Conservation (phyloP, 2,113 vertebrate genomes). For the Oriolus oriolus region DNA sequence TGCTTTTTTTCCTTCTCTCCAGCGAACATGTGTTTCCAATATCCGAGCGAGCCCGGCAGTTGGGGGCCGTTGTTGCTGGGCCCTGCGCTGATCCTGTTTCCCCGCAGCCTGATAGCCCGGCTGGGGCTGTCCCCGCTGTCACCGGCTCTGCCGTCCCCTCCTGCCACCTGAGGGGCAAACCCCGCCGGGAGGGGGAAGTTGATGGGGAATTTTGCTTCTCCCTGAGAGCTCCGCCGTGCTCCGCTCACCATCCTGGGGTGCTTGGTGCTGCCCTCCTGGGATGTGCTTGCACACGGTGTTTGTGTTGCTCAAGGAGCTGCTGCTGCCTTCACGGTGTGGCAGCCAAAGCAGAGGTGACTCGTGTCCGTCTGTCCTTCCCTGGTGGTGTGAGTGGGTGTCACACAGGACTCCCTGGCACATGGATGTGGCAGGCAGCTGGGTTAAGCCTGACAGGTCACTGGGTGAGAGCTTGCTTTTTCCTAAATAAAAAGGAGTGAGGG, state of each 20-base stretch:
- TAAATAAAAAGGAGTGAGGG: not conserved
- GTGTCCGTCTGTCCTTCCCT: not conserved
- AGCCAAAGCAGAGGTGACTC: not conserved
- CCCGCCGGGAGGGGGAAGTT: not conserved
- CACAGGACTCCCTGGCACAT: not conserved
- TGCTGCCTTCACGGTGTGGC: not conserved
- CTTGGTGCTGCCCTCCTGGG: not conserved
- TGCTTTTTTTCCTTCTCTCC: constrained; percentile 40
- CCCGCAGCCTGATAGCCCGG: not conserved
- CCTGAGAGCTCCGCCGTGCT: not conserved
- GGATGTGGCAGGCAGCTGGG: not conserved
- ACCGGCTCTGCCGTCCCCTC: rapidly evolving
- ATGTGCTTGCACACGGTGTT: not conserved
- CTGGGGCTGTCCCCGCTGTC: not conserved
- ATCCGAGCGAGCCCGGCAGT: not conserved
- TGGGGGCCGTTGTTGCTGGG: constrained; percentile 23
- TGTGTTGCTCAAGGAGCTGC: not conserved
- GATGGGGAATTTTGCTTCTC: not conserved
- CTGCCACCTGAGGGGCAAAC: not conserved
- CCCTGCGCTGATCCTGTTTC: not conserved
- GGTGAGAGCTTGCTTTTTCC: not conserved
- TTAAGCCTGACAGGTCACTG: not conserved
- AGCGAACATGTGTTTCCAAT: constrained; percentile 67
- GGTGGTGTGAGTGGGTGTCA: rapidly evolving
- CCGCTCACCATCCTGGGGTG: not conserved